Percentiles rank a stretch among this genome's conserved stretches.
Evolutionary conservation across 1,140 invertebrate genomes (phyloP).

Genomic region (Saccostrea glomerata): DNA sequence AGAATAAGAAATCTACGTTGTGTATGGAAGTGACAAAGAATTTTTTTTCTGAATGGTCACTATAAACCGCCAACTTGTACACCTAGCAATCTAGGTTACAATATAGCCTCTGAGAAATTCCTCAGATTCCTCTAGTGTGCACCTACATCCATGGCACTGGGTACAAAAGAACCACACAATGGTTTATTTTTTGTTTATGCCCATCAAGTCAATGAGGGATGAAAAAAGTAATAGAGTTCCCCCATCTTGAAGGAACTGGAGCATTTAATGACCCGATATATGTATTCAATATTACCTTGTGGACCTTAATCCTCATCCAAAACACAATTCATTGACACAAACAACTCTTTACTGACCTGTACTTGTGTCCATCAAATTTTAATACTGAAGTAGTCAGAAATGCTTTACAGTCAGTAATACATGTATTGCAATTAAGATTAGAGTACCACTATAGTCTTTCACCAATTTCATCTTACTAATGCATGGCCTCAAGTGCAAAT

Average conservation of each 20-base stretch:
- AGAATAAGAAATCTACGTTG: conserved; percentile 11
- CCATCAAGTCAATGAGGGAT: neutral
- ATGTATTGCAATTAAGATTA: too few relatives aligned
- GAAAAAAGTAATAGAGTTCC: neutral
- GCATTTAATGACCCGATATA: neutral
- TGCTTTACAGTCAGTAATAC: too few relatives aligned
- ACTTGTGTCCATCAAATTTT: too few relatives aligned
- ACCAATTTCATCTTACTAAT: too few relatives aligned
- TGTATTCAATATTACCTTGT: neutral
- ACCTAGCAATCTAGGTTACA: conserved; percentile 1
- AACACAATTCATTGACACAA: neutral
- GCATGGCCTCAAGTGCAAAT: too few relatives aligned
- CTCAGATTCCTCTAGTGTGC: neutral
- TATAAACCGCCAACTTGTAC: neutral
- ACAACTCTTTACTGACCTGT: too few relatives aligned
- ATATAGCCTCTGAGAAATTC: conserved; percentile 19
- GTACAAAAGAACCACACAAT: conserved; percentile 11
- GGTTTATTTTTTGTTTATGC: neutral
- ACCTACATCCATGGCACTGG: neutral
- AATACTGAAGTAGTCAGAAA: too few relatives aligned
- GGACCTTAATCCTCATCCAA: neutral
- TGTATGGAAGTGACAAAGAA: conserved; percentile 5
- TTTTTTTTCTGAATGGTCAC: conserved; percentile 30
- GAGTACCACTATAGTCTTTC: too few relatives aligned
- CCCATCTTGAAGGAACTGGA: neutral